A percentile compares a stretch with the other conserved stretches of the same genome.
These are phyloP conservation scores for Anabacerthia variegaticeps DNA, from an alignment of 2,797 vertebrate species.

Conservation along the genomic window DNA sequence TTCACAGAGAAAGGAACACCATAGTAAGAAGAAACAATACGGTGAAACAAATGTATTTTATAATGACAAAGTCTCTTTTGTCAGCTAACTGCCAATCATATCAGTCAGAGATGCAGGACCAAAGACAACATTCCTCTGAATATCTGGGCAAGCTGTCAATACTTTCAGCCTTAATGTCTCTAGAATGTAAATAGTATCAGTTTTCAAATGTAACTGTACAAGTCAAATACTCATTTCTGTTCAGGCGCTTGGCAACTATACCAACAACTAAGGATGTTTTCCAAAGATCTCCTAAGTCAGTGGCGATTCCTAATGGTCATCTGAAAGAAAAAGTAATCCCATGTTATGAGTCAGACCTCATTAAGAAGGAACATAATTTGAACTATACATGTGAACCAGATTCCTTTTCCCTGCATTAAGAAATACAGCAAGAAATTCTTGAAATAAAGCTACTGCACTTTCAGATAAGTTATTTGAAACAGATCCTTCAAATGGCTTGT, in stretches of 20 bases:
- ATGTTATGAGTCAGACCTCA: neutral
- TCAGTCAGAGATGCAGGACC: neutral
- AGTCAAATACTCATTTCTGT: neutral
- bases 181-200: neutral
- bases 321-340: neutral
- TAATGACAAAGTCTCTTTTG: neutral
- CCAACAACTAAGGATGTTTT: neutral
- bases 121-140: neutral
- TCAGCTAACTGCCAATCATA: neutral
- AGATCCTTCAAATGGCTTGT: neutral
- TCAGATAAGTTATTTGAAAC: slow-evolving; percentile 6
- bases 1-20: neutral
- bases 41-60: neutral
- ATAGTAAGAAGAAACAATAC: neutral
- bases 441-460: neutral
- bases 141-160: neutral
- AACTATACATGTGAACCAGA: neutral
- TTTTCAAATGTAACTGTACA: neutral
- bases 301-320: neutral
- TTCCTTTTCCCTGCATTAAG: neutral
- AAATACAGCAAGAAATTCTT: neutral
- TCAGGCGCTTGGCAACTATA: neutral
- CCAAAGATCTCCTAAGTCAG: neutral
- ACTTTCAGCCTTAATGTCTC: neutral
- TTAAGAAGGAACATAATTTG: neutral